Evolutionary conservation across 2,113 vertebrate species (phyloP), one percentile per base, ranked within the genome.

Genomic region (Copsychus sechellarum): DNA sequence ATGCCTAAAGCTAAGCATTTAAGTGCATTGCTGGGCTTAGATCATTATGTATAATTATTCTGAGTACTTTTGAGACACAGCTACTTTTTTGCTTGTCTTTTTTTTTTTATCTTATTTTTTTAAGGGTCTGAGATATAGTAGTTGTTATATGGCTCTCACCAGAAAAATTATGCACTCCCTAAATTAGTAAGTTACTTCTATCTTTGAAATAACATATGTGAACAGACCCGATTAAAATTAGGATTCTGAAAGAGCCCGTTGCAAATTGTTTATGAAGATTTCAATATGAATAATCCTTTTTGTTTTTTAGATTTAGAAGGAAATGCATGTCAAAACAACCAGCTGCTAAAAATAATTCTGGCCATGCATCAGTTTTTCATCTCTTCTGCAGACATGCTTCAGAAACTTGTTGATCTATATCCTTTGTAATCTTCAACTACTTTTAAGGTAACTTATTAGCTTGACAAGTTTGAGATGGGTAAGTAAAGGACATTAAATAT

Each of bases 281-380:
- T 65, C 45, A 62, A 16, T 76, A 60, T 50, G 24, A 84, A 40
- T 53, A 50, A 40, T 61, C 26, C 14, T 88, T 67, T 81, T 93
- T 82, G 7, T 69, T 94, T 97, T 98, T 36, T 98, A 99, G 99
- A 99, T 97, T 94, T 98, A 38, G 98, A 99, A 45, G 99, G 99
- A 77, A 98, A 98, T 89, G 88, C 99, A 18, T 98, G 97, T 93
- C 98, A 98, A 64, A 99, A 98, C 97, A 98, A 97, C 94, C 99
- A 99, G 61, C 97, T 99, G 90, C 81, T 99, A 91, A 98, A 99
- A 95, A 98, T 99, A 95, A 98, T 98, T 93, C 97, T 99, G 95
- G 98, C 99, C 86, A 99, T 99, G 99, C 99, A 99, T 93, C 98
- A 98, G 11, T 97, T 99, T 81, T 95, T 99, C 97, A 98, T 99